Base-by-base conservation (phyloP, 2,888 invertebrate genomes). In the Torymus auratus region DNA sequence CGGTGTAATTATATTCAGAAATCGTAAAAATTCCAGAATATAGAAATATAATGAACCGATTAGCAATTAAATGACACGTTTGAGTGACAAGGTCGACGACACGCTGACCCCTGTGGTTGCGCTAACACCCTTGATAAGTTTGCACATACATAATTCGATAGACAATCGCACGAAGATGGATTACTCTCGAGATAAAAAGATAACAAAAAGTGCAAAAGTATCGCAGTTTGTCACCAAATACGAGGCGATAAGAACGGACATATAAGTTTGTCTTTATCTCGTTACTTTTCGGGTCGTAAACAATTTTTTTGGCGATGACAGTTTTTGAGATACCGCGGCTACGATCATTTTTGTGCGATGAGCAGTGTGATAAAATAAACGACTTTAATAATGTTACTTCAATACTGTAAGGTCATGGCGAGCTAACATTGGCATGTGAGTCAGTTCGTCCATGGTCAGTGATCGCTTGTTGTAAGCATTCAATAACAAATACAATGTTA, bases 1-100 rank as follows among this genome's bases (percentile, higher is more conserved):
- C 7, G 41, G 5, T 41, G 41, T 41, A 41, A 41, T 41, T 41
- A 41, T 41, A 41, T 41, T 41, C 7, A 4, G 7, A 41, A 41
- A 41, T 41, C 41, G 41, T 1, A 41, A 41, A 41, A 41, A 41
- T 41, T 60, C 41, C 61, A 14, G 52, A 20, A 23, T 13, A 71
- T 60, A 50, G 17, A 1, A 52, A 23, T 72, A 12, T 15, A 73
- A 28, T 23, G 14, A 76, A 61, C 61, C n/a, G 69, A 76, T 61
- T 41, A 20, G 75, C 67, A 61, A 58, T 71, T 68, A 68, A 68
- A 67, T 41, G 78, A 58, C 72, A 67, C 17, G 53, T 77, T 77
- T 81, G 61, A 81, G 68, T 77, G 69, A 81, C 77, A 69, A 77
- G 69, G 77, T 73, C 69, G 72, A 12, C 56, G 65, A 78, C 55